Percentiles rank a stretch among this genome's conserved stretches.
These are phyloP conservation scores for Tympanoctomys barrerae DNA, from an alignment of 2,797 vertebrate genomes.

Conservation along the genomic window DNA sequence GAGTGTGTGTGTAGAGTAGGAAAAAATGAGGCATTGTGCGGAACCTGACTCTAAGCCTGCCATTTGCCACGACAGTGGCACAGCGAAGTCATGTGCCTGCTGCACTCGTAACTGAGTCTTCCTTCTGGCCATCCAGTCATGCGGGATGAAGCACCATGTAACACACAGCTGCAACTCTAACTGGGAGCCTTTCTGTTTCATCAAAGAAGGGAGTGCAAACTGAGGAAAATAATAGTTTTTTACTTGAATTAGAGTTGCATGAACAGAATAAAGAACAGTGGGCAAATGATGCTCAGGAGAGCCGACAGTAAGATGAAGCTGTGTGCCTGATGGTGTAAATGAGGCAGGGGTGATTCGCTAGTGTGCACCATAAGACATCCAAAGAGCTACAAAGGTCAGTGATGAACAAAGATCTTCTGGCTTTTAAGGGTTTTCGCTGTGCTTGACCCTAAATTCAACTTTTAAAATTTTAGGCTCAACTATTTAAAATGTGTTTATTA, in stretches of 20 bases:
- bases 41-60: neutral
- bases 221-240: constrained; percentile 61
- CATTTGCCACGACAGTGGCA: neutral
- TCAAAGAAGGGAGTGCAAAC: constrained; percentile 61
- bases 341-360: neutral
- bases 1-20: neutral
- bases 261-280: constrained; percentile 50
- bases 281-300: constrained; percentile 73
- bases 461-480: neutral
- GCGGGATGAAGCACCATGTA: neutral
- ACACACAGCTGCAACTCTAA: neutral
- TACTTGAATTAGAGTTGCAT: constrained; percentile 66
- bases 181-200: neutral
- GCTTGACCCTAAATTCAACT: neutral
- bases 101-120: neutral
- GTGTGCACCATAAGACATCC: neutral
- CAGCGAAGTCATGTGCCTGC: fast-evolving
- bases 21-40: neutral
- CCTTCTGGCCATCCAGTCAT: neutral
- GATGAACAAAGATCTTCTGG: neutral
- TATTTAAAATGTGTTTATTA: neutral
- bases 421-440: neutral
- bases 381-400: constrained; percentile 18
- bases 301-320: constrained; percentile 65
- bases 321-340: neutral